Base-by-base conservation (phyloP, 2,797 vertebrate genomes). In the Pseudomugil gertrudae region DNA sequence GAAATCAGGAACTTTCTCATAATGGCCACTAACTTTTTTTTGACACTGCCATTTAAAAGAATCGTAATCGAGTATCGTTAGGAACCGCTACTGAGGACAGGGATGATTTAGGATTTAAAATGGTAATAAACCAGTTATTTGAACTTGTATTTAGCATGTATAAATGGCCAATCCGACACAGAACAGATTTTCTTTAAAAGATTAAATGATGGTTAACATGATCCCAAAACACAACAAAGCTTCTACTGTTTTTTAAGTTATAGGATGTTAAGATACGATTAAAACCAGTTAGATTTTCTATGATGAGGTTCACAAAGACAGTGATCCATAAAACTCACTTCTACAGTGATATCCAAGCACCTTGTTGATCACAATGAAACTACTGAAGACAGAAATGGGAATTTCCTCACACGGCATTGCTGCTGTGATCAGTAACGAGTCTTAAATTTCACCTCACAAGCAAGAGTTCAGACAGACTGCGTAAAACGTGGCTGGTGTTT, bases 391-490 rank as follows among this genome's bases (percentile, higher is more conserved):
- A 57, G 38, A 75, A 74, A 79, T 24, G 30, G n/a, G 35, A 26
- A 57, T 68, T 72, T 74, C 63, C 45, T 71, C 21, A 35, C 70
- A 47, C 61, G 50, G 26, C 21, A 2, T 21, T 51, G 23, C 54
- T 70, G 61, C 63, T 3, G 3, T 38, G 35, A 73, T 79, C 55
- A 62, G 17, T 17, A 40, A 47, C 47, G 13, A 53, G 61, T 58
- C 56, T 72, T 76, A 77, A 57, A 81, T 77, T 76, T 76, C 59
- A 63, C 69, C 76, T 71, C 68, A 33, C 71, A 66, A 71, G 10
- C 66, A 66, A 84, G 15, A 63, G 36, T 62, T 77, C 76, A 63
- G 58, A 71, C 72, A 78, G 67, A 74, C 55, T 58, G 8, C 45
- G 43, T 52, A 40, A 77, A 83, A 71, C 13, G 38, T 51, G 60